Conservation (phyloP, 2,113 vertebrate species). For the Hydropotes inermis region DNA sequence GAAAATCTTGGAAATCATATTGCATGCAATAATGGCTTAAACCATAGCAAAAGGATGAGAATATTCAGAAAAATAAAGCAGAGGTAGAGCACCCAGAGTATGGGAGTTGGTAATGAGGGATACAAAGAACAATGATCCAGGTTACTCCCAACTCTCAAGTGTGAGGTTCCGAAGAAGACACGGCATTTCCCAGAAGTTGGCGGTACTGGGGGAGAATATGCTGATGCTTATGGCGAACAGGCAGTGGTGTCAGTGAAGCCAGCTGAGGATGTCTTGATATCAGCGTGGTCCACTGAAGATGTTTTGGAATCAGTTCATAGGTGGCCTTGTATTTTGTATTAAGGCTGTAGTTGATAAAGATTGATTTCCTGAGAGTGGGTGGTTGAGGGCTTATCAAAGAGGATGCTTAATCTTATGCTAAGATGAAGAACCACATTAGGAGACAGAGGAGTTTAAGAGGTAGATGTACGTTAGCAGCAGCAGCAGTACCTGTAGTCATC, state of each 20-base stretch:
- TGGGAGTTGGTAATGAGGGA: background rate
- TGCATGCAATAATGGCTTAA: background rate
- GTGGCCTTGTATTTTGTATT: rapidly evolving
- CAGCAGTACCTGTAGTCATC: background rate
- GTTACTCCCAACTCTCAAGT: background rate
- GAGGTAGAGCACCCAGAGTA: background rate
- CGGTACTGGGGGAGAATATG: background rate
- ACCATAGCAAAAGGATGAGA: background rate
- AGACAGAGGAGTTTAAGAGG: background rate
- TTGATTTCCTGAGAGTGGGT: background rate
- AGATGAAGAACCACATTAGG: background rate
- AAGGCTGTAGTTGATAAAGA: background rate
- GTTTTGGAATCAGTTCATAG: background rate
- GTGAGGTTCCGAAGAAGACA: too few relatives aligned
- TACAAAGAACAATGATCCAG: background rate
- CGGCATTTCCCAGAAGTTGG: rapidly evolving
- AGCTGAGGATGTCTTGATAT: background rate
- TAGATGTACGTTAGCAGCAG: rapidly evolving
- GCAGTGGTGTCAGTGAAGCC: background rate
- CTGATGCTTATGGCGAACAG: background rate
- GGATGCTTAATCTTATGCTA: background rate
- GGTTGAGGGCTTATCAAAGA: background rate
- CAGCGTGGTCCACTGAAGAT: background rate
- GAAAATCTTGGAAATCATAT: background rate
- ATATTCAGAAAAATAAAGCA: background rate